Evolutionary conservation across 2,113 vertebrate genomes (phyloP).

Genomic region (Eretmodus cyanostictus): DNA sequence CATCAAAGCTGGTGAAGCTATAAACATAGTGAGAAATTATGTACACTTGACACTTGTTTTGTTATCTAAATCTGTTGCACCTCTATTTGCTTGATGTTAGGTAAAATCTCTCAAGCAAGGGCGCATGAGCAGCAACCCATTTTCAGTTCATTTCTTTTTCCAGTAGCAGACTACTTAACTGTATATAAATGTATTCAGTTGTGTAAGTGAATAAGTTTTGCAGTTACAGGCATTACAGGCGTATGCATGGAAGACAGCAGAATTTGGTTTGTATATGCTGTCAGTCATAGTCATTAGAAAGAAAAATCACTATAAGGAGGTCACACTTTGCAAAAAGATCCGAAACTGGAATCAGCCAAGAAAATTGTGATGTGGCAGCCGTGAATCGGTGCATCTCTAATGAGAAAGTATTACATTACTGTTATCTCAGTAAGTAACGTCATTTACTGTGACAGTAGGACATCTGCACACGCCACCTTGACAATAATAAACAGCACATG

Average conservation of each 20-base stretch:
- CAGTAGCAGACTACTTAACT: background rate
- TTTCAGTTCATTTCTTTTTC: background rate
- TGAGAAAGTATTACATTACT: background rate
- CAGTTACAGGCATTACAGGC: background rate
- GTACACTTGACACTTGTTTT: background rate
- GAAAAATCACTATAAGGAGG: background rate
- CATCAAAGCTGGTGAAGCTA: background rate
- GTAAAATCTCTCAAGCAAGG: background rate
- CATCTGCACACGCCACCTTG: constrained; percentile 21
- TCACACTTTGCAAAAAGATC: background rate
- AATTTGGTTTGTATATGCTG: background rate
- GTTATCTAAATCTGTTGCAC: background rate
- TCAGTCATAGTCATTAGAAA: background rate
- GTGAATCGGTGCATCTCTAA: background rate
- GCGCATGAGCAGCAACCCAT: background rate
- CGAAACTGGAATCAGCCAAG: background rate
- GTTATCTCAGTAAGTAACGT: background rate
- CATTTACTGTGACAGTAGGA: background rate
- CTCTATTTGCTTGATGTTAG: background rate
- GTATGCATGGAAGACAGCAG: background rate
- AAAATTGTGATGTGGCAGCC: background rate
- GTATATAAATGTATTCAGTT: background rate
- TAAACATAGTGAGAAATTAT: background rate
- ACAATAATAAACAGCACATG: constrained; percentile 27
- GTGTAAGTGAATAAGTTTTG: background rate